Evolutionary conservation across 2,888 invertebrate genomes (phyloP).

Genomic region (Spisula subtruncata): DNA sequence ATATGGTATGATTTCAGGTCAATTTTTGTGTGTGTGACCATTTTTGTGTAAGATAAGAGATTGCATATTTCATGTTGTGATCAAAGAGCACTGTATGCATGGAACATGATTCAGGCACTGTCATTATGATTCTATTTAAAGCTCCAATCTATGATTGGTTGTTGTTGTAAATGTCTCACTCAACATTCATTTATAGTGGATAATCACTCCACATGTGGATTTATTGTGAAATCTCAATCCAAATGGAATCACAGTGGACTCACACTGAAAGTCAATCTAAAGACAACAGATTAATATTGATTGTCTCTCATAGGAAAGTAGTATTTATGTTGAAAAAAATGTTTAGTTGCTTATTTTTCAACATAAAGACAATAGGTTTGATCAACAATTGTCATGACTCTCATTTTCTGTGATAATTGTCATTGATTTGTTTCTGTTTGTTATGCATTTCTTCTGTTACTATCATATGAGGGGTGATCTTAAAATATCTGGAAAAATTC

Average conservation of each 20-base stretch:
- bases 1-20: background rate
- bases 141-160: background rate
- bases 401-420: background rate
- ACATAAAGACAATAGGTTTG: background rate
- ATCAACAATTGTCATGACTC: background rate
- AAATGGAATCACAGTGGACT: too few species aligned
- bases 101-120: background rate
- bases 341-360: too few species aligned
- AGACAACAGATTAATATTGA: too few species aligned
- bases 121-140: background rate
- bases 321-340: too few species aligned
- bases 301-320: too few species aligned
- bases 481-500: too few species aligned
- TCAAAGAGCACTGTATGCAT: background rate
- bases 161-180: too few species aligned
- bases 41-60: background rate
- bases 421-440: background rate
- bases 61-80: background rate
- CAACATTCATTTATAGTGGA: too few species aligned
- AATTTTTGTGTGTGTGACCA: slow-evolving; percentile 27
- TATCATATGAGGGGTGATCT: background rate
- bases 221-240: too few species aligned
- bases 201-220: too few species aligned
- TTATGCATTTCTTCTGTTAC: background rate
- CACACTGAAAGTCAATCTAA: too few species aligned